Evolutionary conservation across 1,140 invertebrate genomes (phyloP).

Genomic region (Amyelois transitella): DNA sequence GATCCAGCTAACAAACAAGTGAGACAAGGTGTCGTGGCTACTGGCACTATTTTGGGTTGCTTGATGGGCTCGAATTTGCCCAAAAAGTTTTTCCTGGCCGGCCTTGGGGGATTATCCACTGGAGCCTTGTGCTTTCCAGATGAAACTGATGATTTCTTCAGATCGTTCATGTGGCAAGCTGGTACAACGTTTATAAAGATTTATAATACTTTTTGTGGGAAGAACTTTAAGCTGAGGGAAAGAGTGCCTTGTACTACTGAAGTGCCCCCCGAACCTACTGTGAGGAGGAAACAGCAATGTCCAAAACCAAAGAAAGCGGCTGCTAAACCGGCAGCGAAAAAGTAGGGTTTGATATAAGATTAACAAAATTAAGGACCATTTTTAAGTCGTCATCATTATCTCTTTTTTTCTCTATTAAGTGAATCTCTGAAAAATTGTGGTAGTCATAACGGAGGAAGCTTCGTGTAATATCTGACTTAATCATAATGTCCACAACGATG

Average conservation of each 20-base stretch:
- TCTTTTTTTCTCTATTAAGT: too few relatives aligned
- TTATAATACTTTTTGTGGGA: conserved; percentile 30
- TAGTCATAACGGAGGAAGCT: too few relatives aligned
- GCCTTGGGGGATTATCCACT: conserved; percentile 24
- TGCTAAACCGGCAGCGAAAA: too few relatives aligned
- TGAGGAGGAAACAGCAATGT: conserved; percentile 15
- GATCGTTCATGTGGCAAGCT: conserved; percentile 20
- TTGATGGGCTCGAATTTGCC: conserved; percentile 30
- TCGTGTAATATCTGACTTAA: too few relatives aligned
- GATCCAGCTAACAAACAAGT: conserved; percentile 26
- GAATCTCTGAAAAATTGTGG: too few relatives aligned
- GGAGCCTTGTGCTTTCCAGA: conserved; percentile 50
- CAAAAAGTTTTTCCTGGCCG: conserved; percentile 29
- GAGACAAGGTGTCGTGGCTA: conserved; percentile 24
- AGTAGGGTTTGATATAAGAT: too few relatives aligned
- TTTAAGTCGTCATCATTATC: too few relatives aligned
- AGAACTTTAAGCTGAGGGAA: conserved; percentile 28
- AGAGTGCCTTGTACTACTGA: conserved; percentile 40
- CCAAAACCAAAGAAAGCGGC: conserved; percentile 24
- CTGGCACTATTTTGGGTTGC: conserved; percentile 27
- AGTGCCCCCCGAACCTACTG: conserved; percentile 21
- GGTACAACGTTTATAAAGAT: conserved; percentile 27
- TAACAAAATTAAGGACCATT: too few relatives aligned
- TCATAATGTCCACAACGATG: too few relatives aligned
- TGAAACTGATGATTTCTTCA: conserved; percentile 45